phyloP scores from a whole-genome alignment of 2,888 invertebrate species.

The Torymus aiolomorphi region DNA sequence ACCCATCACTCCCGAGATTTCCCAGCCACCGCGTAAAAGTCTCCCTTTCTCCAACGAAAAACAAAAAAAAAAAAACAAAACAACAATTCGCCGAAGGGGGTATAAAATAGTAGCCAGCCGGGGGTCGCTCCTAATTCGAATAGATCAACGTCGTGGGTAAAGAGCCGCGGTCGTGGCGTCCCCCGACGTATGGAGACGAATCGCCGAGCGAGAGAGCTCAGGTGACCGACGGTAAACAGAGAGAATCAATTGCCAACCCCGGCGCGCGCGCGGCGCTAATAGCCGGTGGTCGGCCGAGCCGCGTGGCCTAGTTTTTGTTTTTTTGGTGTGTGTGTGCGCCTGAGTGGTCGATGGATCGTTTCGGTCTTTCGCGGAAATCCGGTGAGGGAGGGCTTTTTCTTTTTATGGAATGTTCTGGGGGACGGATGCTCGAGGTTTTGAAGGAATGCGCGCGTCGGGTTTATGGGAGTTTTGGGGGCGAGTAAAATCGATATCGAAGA shows the following conservation, averaged over 20 bases:
- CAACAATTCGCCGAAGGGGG: background rate
- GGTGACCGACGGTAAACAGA: constrained; percentile 40
- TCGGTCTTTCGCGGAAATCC: too few species aligned
- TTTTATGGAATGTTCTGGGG: too few species aligned
- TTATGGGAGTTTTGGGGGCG: too few species aligned
- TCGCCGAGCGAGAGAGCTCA: constrained; percentile 14
- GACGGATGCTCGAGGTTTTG: too few species aligned
- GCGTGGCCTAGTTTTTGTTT: too few species aligned
- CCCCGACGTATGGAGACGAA: constrained; percentile 37
- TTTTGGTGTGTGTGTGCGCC: too few species aligned
- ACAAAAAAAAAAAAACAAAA: too few species aligned
- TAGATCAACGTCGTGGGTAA: constrained; percentile 38
- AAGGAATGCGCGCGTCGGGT: too few species aligned
- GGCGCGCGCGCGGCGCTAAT: constrained; percentile 7
- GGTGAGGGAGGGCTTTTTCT: too few species aligned
- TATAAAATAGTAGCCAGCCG: constrained; percentile 30
- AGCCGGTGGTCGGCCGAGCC: background rate
- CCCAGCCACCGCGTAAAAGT: background rate
- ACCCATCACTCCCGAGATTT: background rate
- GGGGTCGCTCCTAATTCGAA: constrained; percentile 37
- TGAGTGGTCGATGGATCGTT: too few species aligned
- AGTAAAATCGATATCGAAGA: too few species aligned
- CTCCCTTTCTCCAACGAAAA: too few species aligned
- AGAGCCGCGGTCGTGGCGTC: background rate
- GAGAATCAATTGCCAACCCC: constrained; percentile 41